These are phyloP conservation scores for Platerodrilus igneus DNA, from an alignment of 2,888 invertebrate genomes.

Conservation along the genomic window DNA sequence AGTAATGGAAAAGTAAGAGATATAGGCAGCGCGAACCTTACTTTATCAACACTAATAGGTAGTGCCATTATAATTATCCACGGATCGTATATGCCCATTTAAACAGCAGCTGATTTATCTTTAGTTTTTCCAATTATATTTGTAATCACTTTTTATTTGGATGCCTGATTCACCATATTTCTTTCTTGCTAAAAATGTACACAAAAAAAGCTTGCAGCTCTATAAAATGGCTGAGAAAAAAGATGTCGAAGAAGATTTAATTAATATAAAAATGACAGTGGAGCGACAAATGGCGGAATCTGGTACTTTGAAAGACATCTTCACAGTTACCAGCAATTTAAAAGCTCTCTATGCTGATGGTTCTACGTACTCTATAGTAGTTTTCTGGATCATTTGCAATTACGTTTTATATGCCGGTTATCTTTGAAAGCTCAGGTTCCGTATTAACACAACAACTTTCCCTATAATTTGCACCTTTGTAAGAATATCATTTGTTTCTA, in stretches of 20 bases:
- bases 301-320: constrained; percentile 53
- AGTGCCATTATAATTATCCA: constrained; percentile 34
- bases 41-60: constrained; percentile 19
- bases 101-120: constrained; percentile 11
- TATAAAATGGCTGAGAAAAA: too few species aligned
- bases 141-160: constrained; percentile 28
- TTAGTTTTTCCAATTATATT: constrained; percentile 28
- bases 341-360: constrained; percentile 59
- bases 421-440: constrained; percentile 40
- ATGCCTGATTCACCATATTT: constrained; percentile 60
- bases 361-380: constrained; percentile 44
- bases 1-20: constrained; percentile 29
- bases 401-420: constrained; percentile 35
- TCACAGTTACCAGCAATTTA: constrained; percentile 54
- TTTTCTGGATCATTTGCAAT: constrained; percentile 36
- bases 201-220: too few species aligned
- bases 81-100: constrained; percentile 16
- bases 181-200: too few species aligned
- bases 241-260: constrained; percentile 37
- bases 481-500: constrained; percentile 42
- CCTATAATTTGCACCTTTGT: constrained; percentile 49
- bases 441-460: constrained; percentile 35
- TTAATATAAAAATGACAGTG: constrained; percentile 32
- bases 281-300: constrained; percentile 37
- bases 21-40: constrained; percentile 22